These are phyloP conservation scores for Gavialis gangeticus DNA, from an alignment of 2,113 vertebrate species.

Conservation along the genomic window DNA sequence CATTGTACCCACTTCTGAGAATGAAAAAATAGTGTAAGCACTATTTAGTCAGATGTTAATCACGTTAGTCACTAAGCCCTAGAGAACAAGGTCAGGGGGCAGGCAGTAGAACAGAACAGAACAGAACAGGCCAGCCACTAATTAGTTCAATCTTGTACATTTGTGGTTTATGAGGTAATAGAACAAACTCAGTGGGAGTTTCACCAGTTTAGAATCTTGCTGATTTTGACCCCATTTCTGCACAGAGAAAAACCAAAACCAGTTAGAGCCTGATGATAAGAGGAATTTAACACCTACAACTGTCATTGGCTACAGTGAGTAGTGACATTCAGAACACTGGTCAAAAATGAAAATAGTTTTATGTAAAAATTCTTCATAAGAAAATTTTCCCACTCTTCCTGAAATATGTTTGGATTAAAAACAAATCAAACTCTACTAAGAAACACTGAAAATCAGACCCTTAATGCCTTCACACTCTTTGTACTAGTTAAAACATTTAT, in stretches of 20 bases:
- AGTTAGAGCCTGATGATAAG: background rate
- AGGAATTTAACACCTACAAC: accelerated
- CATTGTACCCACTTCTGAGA: background rate
- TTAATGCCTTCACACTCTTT: background rate
- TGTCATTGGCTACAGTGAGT: background rate
- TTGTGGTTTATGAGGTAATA: background rate
- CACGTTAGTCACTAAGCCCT: background rate
- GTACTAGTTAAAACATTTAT: background rate
- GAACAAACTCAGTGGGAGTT: background rate
- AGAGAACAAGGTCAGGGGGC: background rate
- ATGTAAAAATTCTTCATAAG: background rate
- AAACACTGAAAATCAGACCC: background rate
- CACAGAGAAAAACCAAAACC: background rate
- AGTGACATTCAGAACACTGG: background rate
- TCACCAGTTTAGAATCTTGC: background rate
- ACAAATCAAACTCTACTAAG: background rate
- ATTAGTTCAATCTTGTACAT: background rate
- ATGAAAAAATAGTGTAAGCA: background rate
- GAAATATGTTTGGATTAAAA: background rate
- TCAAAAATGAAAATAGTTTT: background rate
- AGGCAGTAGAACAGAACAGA: background rate
- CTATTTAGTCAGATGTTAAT: background rate
- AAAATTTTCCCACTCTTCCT: background rate
- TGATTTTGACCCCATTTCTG: background rate
- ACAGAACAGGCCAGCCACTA: no score